These are phyloP conservation scores for Patiria pectinifera DNA, from an alignment of 53 echinoderm and acorn worm species.

Conservation along the genomic window DNA sequence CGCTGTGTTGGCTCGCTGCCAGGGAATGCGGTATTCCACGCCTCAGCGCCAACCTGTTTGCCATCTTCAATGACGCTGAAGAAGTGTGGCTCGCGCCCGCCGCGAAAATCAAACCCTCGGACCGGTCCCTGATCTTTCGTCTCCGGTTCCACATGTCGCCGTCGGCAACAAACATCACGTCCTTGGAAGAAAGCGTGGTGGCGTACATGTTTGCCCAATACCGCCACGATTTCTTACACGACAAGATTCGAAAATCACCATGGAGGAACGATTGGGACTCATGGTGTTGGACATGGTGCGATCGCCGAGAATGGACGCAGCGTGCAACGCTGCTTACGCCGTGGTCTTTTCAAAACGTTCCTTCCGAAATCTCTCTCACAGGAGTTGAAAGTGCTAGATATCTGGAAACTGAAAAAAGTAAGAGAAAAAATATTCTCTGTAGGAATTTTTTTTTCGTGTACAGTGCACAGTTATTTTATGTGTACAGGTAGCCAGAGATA, in stretches of 20 bases:
- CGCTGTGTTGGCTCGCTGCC: slow-evolving; percentile 72
- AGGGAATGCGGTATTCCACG: slow-evolving; percentile 70
- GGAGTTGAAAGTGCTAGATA: slow-evolving; percentile 72
- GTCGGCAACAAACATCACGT: slow-evolving; percentile 55
- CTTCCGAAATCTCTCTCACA: slow-evolving; percentile 75
- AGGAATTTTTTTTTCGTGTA: background rate
- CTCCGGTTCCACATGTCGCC: slow-evolving; percentile 86
- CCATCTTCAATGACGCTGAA: slow-evolving; percentile 62
- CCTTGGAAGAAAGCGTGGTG: slow-evolving; percentile 80
- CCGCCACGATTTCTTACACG: slow-evolving; percentile 78
- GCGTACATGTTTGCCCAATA: slow-evolving; percentile 90
- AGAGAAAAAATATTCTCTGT: background rate
- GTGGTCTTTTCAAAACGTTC: slow-evolving; percentile 65
- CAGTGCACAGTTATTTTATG: too few relatives aligned
- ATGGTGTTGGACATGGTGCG: slow-evolving; percentile 90
- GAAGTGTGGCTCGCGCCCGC: slow-evolving; percentile 73
- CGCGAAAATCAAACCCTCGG: slow-evolving; percentile 25
- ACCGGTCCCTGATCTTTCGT: slow-evolving; percentile 65
- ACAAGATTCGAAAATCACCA: slow-evolving; percentile 67
- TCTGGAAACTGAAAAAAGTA: slow-evolving; percentile 80
- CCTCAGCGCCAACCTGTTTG: slow-evolving; percentile 77
- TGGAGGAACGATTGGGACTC: slow-evolving; percentile 85
- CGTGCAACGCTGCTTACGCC: slow-evolving; percentile 9
- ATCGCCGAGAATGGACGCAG: slow-evolving; percentile 67
- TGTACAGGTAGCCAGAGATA: too few relatives aligned